Evolutionary conservation across 1,140 invertebrate species (phyloP).

Genomic region (Anastrepha ludens): DNA sequence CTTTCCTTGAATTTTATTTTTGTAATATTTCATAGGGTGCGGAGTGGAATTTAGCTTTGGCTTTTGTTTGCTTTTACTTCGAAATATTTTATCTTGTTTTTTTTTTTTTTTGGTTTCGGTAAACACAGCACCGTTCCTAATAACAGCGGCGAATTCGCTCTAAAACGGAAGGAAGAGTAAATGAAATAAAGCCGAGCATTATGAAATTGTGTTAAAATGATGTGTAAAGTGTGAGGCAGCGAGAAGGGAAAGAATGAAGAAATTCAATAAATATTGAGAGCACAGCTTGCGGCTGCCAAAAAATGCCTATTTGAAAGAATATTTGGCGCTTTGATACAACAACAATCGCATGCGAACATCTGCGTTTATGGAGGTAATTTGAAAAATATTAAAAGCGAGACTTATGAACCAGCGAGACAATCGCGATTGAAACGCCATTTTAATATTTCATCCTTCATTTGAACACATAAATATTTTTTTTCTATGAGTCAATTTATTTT

Average conservation of each 20-base stretch:
- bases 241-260: neutral
- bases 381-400: too few species aligned
- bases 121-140: neutral
- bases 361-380: too few species aligned
- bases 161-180: neutral
- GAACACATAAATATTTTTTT: too few species aligned
- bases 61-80: neutral
- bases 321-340: too few species aligned
- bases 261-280: neutral
- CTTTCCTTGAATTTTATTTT: neutral
- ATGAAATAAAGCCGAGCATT: neutral
- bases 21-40: neutral
- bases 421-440: too few species aligned
- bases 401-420: too few species aligned
- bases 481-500: too few species aligned
- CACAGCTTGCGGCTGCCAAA: too few species aligned
- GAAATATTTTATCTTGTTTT: neutral
- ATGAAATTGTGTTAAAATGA: neutral
- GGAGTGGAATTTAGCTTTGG: neutral
- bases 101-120: neutral
- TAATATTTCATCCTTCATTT: too few species aligned
- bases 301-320: neutral
- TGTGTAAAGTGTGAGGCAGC: neutral
- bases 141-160: neutral
- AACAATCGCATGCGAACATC: too few species aligned